Evolutionary conservation across 2,113 vertebrate species (phyloP).

Genomic region (Paralichthys olivaceus): DNA sequence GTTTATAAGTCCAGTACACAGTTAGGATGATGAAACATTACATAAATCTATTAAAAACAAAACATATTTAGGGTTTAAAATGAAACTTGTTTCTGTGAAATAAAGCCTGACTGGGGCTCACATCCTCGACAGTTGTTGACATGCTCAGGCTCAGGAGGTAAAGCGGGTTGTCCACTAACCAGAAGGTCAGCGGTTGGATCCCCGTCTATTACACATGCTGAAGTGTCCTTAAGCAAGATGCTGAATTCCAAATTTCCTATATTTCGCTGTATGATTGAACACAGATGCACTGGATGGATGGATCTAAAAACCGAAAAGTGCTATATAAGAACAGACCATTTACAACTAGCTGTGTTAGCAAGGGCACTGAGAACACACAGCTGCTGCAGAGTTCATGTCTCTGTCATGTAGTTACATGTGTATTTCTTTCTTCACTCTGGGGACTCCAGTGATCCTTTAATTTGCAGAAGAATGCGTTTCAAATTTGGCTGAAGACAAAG

Average conservation of each 20-base stretch:
- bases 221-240: too few relatives aligned
- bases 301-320: too few relatives aligned
- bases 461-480: not conserved
- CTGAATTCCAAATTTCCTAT: too few relatives aligned
- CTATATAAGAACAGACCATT: too few relatives aligned
- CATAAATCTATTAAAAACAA: not conserved
- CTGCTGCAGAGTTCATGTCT: not conserved
- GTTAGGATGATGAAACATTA: not conserved
- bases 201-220: too few relatives aligned
- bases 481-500: not conserved
- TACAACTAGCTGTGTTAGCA: not conserved
- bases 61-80: not conserved
- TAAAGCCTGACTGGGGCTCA: not conserved
- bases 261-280: too few relatives aligned
- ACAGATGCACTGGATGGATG: too few relatives aligned
- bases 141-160: not conserved
- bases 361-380: not conserved
- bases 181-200: too few relatives aligned
- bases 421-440: not conserved
- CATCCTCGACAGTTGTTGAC: slow-evolving; percentile 7
- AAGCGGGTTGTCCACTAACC: too few relatives aligned
- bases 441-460: not conserved
- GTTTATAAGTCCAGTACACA: not conserved
- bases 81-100: not conserved
- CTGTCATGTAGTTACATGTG: not conserved